Base-by-base conservation (phyloP, 2,797 vertebrate genomes). In the Enteromius fasciolatus region DNA sequence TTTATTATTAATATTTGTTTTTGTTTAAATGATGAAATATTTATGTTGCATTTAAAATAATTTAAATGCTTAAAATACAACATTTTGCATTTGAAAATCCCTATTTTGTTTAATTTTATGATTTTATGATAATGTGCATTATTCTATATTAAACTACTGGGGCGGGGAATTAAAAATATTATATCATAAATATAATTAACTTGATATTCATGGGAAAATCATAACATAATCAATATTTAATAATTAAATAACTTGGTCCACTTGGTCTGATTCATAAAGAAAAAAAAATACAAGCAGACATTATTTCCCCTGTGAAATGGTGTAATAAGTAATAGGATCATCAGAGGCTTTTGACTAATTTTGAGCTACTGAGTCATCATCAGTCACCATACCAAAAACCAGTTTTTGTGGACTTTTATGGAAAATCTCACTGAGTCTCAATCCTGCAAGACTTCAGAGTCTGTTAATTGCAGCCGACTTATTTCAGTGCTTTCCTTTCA, bases 311-410 rank as follows among this genome's bases (percentile, higher is more conserved):
- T 36, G 61, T 66, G 44, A 78, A 78, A 50, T 50, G 14, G 28
- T 54, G 15, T 25, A 79, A 72, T 48, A 33, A 31, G 46, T 70
- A 28, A 69, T 0, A 59, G 66, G 39, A 59, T 31, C 36, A 57
- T 59, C 23, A 70, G 25, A 59, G 66, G 23, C 77, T 59, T 20
- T 64, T 31, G 14, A 48, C 41, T 48, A 28, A 77, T 20, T 72
- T 23, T 61, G 3, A 48, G 18, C 10, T 2, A 31, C 52, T 46
- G 78, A 80, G 52, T 81, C 78, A 81, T 81, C 44, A 41, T 44
- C 52, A 50, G n/a, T 50, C 48, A 52, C 12, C 18, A 46, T 10
- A n/a, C 36, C 17, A 44, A 28, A 31, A 69, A 78, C 0, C 1
- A 1, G 23, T 39, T 18, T 20, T n/a, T n/a, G 3, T n/a, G 18